Evolutionary conservation across 2,113 vertebrate species (phyloP), one percentile per base, ranked within the genome.

Genomic region (Ornithorhynchus anatinus): DNA sequence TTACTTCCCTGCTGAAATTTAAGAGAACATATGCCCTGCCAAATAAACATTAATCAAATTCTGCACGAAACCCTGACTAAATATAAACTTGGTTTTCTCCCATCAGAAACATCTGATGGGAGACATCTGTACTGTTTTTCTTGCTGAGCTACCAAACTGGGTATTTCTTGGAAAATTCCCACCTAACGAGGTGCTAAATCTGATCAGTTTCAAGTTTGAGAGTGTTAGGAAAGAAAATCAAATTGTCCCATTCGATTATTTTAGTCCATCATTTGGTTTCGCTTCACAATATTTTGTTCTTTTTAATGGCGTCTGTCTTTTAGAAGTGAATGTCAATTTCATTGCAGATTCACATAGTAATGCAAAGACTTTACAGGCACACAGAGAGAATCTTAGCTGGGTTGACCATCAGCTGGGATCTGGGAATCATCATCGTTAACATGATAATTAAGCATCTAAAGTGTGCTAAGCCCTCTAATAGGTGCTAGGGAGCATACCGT

Each of bases 111-210:
- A 35, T n/a, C 60, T 31, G 45, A 77, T 82, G 47, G 80, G 82
- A 83, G 69, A 85, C 53, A 85, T 84, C 66, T 85, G 77, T 58
- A 72, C 58, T 61, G 53, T 23, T 77, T 84, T 68, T 84, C 63
- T 73, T 51, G 72, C 22, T 67, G 60, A 75, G 72, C 22, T 67
- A 62, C 72, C 59, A 48, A 67, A 40, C 58, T 67, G 73, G 79
- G 10, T 59, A 38, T 77, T 86, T 75, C 76, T 69, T 73, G 23
- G 72, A 67, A 53, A 75, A 74, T 72, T 84, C 60, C 35, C 23
- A 20, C 44, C 53, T 59, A 70, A 61, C 29, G 35, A 69, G 62
- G 74, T 75, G 39, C 5, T 67, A 75, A 17, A 77, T 68, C 47
- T 82, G 50, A 58, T 20, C 23, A 68, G 31, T 47, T 36, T 60